phyloP scores from a whole-genome alignment of 2,888 invertebrate genomes.

The Agrotis segetum region DNA sequence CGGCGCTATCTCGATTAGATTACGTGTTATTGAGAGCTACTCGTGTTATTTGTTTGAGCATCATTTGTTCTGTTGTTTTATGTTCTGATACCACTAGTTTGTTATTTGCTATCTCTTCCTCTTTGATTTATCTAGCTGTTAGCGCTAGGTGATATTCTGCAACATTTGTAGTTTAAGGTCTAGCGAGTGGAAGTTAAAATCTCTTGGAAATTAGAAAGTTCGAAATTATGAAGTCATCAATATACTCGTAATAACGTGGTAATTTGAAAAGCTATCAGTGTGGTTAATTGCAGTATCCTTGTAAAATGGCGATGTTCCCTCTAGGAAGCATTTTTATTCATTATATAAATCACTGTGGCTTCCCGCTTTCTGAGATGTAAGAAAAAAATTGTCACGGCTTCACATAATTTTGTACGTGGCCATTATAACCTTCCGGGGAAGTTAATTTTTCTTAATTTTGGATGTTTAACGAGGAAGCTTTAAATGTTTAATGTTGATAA shows the following conservation, averaged over 20 bases:
- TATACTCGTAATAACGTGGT: constrained; percentile 72
- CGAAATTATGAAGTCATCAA: constrained; percentile 68
- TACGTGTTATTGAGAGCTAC: constrained; percentile 72
- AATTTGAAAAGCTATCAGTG: constrained; percentile 82
- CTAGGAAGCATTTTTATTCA: constrained; percentile 89
- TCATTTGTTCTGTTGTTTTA: constrained; percentile 64
- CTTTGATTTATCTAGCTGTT: constrained; percentile 16
- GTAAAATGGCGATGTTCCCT: constrained; percentile 76
- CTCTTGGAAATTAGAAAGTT: constrained; percentile 31
- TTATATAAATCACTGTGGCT: constrained; percentile 89
- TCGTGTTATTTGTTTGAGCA: constrained; percentile 71
- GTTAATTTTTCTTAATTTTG: constrained; percentile 90
- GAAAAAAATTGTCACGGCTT: constrained; percentile 89
- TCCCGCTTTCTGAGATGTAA: constrained; percentile 81
- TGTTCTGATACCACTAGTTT: constrained; percentile 44
- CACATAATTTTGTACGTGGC: constrained; percentile 90
- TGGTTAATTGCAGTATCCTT: constrained; percentile 86
- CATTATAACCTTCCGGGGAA: constrained; percentile 83
- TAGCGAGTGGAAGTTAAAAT: constrained; percentile 7
- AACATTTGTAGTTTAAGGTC: constrained; percentile 6
- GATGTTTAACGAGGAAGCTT: constrained; percentile 75
- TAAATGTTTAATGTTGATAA: constrained; percentile 58
- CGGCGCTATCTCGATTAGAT: constrained; percentile 78
- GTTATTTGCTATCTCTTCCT: constrained; percentile 46
- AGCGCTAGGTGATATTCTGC: constrained; percentile 4